Evolutionary conservation across 2,797 vertebrate genomes (phyloP), one percentile per base, ranked within the genome.

Genomic region (Tiaroga cobitis): DNA sequence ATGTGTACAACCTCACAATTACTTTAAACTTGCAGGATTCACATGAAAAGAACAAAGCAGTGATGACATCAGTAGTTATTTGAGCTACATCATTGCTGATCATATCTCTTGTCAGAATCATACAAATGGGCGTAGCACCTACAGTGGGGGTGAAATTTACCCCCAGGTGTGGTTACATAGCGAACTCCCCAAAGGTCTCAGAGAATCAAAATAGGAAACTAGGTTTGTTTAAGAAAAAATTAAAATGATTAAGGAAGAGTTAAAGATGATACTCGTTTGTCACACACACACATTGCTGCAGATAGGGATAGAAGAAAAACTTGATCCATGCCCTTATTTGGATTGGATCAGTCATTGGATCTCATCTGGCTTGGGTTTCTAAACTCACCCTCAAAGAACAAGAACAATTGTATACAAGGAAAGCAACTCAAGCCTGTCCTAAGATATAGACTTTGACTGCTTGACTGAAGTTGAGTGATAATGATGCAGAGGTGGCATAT

Each of bases 331-430:
- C 82, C 8, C 87, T 90, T 88, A 83, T 91, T 87, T 61, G 82
- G 85, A 90, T 75, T 86, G 83, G 89, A 68, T 84, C 65, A 73
- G 67, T 91, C 90, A 95, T 82, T 88, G 81, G 92, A 94, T 93
- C 91, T 8, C 16, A 73, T 78, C 43, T 32, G 73, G 90, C 88
- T 92, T 89, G 70, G 82, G 90, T 94, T 94, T 93, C 92, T 86
- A 87, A 81, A 83, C 82, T 88, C 86, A 78, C 68, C 87, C 72
- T 79, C 82, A 72, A 5, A 39, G 69, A 75, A 49, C 80, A 5
- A 41, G 69, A 75, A 49, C 80, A 63, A 0, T 56, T 69, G 26
- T 39, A 5, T n/a, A 54, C 70, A 78, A 26, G 76, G 77, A 76
- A 21, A 80, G 88, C 18, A 43, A 73, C 65, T 65, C 6, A 41